These are phyloP conservation scores for Tridacna gigas DNA, from an alignment of 2,888 invertebrate genomes.

Conservation along the genomic window DNA sequence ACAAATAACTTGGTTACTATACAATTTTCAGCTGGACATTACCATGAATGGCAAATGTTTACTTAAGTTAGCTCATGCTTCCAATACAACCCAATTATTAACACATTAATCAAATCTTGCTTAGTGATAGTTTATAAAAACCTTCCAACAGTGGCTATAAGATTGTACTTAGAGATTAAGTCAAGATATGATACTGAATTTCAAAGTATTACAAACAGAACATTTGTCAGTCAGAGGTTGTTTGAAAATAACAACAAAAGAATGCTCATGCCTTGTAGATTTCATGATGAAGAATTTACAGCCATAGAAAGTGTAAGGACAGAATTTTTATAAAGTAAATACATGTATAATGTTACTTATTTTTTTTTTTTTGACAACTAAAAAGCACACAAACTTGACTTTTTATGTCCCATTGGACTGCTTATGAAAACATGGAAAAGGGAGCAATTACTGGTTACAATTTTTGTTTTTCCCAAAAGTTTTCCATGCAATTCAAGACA, in stretches of 20 bases:
- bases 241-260: constrained; percentile 10
- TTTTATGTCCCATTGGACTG: no score
- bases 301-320: no score
- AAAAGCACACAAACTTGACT: no score
- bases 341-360: no score
- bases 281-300: background rate
- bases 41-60: constrained; percentile 1
- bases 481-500: no score
- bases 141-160: constrained; percentile 17
- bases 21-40: constrained; percentile 5
- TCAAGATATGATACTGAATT: constrained; percentile 21
- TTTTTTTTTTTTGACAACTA: no score
- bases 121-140: constrained; percentile 24
- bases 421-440: no score
- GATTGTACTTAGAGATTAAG: constrained; percentile 20
- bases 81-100: constrained; percentile 16
- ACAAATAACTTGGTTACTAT: background rate
- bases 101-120: constrained; percentile 14
- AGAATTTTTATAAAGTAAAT: no score
- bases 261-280: background rate
- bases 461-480: no score
- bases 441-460: no score
- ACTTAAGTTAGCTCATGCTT: background rate
- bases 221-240: constrained; percentile 5
- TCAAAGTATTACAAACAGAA: constrained; percentile 8